Conservation (phyloP, 2,888 invertebrate species). For the Tribolium freemani region DNA sequence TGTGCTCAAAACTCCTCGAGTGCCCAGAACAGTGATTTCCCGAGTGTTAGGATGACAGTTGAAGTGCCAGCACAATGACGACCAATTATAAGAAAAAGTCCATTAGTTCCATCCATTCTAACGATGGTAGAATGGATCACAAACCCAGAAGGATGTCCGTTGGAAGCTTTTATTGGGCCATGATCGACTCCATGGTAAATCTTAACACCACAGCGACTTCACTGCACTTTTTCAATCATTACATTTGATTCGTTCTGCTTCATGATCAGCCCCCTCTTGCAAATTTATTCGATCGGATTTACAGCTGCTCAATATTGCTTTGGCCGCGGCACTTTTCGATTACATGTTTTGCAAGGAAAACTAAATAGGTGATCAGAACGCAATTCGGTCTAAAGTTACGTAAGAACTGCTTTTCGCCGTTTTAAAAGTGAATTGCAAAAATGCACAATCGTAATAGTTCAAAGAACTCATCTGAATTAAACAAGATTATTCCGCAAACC, state of each 20-base stretch:
- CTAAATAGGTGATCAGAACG: neutral
- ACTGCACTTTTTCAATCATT: conserved; percentile 12
- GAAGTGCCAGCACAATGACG: conserved; percentile 21
- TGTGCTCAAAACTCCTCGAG: conserved; percentile 41
- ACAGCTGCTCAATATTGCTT: neutral
- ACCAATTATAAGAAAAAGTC: conserved; percentile 32
- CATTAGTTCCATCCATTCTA: conserved; percentile 33
- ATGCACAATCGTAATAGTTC: neutral
- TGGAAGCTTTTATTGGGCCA: conserved; percentile 60
- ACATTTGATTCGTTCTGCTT: conserved; percentile 26
- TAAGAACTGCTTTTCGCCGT: too few relatives aligned
- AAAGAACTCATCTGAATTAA: neutral
- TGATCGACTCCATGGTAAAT: conserved; percentile 36
- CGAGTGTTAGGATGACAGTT: conserved; percentile 16
- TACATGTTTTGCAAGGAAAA: neutral
- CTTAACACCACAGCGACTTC: neutral
- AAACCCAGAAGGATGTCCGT: conserved; percentile 60
- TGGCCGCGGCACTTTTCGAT: neutral
- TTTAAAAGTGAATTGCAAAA: neutral
- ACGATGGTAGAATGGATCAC: conserved; percentile 42
- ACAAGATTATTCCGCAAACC: neutral
- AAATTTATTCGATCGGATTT: neutral
- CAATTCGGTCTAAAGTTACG: neutral
- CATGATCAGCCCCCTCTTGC: conserved; percentile 17
- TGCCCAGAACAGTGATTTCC: conserved; percentile 14